phyloP scores from a whole-genome alignment of 2,113 vertebrate species.

The Halichoeres trimaculatus region DNA sequence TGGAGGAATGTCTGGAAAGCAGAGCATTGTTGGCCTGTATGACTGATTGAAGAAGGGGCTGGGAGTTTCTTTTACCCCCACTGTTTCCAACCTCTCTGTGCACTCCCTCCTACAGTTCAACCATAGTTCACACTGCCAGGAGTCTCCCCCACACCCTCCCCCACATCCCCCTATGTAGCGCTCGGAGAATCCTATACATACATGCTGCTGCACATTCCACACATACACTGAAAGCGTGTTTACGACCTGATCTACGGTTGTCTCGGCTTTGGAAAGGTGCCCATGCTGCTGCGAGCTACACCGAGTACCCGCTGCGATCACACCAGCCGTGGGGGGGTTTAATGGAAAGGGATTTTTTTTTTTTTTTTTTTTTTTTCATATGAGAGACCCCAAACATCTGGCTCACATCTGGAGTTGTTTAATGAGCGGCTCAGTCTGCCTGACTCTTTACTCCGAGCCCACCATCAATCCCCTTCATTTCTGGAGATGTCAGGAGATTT shows the following conservation, averaged over 20 bases:
- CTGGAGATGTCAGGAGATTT: conserved; percentile 32
- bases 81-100: conserved; percentile 65
- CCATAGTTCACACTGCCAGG: conserved; percentile 69
- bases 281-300: conserved; percentile 19
- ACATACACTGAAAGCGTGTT: conserved; percentile 26
- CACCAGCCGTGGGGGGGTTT: not conserved
- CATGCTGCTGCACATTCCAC: conserved; percentile 42
- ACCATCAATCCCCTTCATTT: conserved; percentile 37
- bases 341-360: not conserved
- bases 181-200: conserved; percentile 42
- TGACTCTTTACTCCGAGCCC: conserved; percentile 37
- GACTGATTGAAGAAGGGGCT: conserved; percentile 59
- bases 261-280: conserved; percentile 29
- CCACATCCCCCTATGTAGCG: conserved; percentile 1
- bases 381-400: conserved; percentile 67
- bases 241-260: conserved; percentile 18
- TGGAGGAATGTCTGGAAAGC: conserved; percentile 45
- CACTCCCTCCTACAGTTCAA: conserved; percentile 69
- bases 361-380: conserved; percentile 17
- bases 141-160: conserved; percentile 23
- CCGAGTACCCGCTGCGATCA: conserved; percentile 20
- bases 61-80: conserved; percentile 55
- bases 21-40: conserved; percentile 42
- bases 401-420: conserved; percentile 75
- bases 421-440: conserved; percentile 69